Evolutionary conservation across 2,888 invertebrate species (phyloP), one percentile per base, ranked within the genome.

Genomic region (Ormyrus rosae): DNA sequence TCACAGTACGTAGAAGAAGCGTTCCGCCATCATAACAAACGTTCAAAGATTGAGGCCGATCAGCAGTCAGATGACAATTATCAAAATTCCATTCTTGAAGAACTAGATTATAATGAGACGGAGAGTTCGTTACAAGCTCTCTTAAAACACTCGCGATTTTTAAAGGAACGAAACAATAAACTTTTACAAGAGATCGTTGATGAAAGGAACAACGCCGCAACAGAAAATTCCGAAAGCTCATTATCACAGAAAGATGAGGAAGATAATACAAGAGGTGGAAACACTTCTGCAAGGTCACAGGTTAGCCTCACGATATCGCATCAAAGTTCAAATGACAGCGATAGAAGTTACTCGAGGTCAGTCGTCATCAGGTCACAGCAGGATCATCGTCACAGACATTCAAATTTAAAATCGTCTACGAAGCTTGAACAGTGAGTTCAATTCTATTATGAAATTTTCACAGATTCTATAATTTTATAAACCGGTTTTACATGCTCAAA

Each of bases 341-440:
- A 90, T 55, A 87, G 87, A 81, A 89, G 88, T 78, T 90, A 88
- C 61, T 88, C 88, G 5, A 86, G 88, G 79, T 90, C 90, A 2
- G 87, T 90, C 50, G 89, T 91, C 19, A 86, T 91, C 55, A 84
- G 90, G 64, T 88, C 88, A 0, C 82, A 82, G 60, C 78, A 82
- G 72, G 82, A 80, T 63, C 88, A 89, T 60, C 76, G 83, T 56
- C 85, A 87, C 77, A 85, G 85, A 77, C 85, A 88, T 51, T 79
- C 84, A 5, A 78, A 84, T 34, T 85, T 89, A 70, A 89, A 90
- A 82, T 86, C 87, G 6, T 87, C 89, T 1, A 90, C 88, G 55
- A 90, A 90, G 81, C 87, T 90, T 5, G 89, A 90, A 81, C 89
- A 90, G 91, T 90, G 81, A 88, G 90, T 89, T 34, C 34, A 34